These are phyloP conservation scores for Diceros bicornis DNA, from an alignment of 2,797 vertebrate species.

Conservation along the genomic window DNA sequence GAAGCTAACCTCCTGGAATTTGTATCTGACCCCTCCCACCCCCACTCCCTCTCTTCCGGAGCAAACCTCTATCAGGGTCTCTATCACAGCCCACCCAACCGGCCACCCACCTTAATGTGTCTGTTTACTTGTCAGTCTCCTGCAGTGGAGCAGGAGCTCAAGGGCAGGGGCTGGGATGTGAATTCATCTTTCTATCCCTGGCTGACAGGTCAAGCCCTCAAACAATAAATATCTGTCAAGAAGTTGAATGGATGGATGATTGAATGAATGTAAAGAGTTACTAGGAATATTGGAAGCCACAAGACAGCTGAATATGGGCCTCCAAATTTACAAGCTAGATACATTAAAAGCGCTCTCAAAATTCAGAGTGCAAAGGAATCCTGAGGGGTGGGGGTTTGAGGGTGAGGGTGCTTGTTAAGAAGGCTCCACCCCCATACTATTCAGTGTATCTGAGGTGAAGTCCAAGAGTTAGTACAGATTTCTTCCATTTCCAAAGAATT, in stretches of 20 bases:
- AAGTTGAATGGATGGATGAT: not conserved
- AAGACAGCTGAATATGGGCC: not conserved
- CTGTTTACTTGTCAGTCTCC: not conserved
- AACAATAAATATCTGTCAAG: not conserved
- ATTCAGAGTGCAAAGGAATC: not conserved
- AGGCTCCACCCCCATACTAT: not conserved
- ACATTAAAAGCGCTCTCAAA: not conserved
- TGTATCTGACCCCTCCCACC: not conserved
- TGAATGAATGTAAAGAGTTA: not conserved
- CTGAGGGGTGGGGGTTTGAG: not conserved
- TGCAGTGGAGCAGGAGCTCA: not conserved
- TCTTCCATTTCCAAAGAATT: constrained; percentile 54
- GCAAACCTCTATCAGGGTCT: not conserved
- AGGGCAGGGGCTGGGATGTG: not conserved
- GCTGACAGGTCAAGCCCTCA: not conserved
- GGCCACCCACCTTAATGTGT: not conserved
- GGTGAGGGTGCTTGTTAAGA: not conserved
- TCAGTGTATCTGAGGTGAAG: not conserved
- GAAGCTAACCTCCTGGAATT: not conserved
- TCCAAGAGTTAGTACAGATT: not conserved
- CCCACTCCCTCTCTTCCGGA: not conserved
- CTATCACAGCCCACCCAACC: not conserved
- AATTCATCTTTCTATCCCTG: not conserved
- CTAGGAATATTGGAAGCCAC: not conserved
- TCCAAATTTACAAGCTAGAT: constrained; percentile 3